Conservation (phyloP, 2,888 invertebrate species). For the Leptopterna dolabrata region DNA sequence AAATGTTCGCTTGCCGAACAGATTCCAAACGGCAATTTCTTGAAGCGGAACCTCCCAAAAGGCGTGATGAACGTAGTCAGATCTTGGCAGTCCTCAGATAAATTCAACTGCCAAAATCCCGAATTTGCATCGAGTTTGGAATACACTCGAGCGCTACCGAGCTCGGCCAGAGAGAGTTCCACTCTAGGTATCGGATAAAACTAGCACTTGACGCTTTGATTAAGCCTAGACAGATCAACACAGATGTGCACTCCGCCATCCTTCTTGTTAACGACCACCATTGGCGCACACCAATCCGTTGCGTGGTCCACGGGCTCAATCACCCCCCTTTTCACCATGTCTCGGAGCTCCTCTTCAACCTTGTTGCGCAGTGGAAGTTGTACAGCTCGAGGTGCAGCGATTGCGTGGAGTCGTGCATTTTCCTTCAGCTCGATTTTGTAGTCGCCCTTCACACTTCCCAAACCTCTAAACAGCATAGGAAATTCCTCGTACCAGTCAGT, state of each 20-base stretch:
- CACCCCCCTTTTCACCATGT: conserved; percentile 1
- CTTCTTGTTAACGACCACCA: background rate
- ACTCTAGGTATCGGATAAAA: conserved; percentile 27
- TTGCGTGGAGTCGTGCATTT: background rate
- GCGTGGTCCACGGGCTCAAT: background rate
- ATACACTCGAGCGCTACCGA: background rate
- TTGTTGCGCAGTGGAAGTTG: conserved; percentile 11
- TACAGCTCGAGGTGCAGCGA: background rate
- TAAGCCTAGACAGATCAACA: conserved; percentile 26
- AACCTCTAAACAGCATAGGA: background rate
- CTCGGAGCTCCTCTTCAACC: conserved; percentile 17
- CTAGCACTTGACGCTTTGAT: conserved; percentile 15
- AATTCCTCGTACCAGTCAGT: background rate
- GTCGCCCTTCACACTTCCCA: background rate
- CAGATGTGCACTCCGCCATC: background rate
- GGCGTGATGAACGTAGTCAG: background rate
- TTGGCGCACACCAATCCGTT: background rate
- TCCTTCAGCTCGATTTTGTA: background rate
- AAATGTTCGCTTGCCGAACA: background rate
- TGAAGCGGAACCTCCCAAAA: background rate
- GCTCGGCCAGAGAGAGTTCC: background rate
- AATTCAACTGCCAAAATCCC: background rate
- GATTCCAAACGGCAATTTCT: background rate
- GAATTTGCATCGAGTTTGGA: background rate
- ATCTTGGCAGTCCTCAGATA: background rate